phyloP scores from a whole-genome alignment of 2,797 vertebrate genomes.

The Myotis vivesi region DNA sequence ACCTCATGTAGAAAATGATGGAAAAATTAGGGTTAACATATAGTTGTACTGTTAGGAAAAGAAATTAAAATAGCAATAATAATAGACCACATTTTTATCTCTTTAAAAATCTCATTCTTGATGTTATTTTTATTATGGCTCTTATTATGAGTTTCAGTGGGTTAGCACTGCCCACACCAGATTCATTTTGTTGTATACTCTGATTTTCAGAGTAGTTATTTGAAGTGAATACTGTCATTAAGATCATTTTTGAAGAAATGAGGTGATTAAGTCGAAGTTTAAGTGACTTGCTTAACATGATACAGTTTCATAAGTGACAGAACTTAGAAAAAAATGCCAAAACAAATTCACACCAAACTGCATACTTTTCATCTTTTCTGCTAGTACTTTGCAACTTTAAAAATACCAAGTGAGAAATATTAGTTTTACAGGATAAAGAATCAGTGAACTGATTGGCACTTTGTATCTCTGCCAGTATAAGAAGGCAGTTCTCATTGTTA shows the following conservation, averaged over 20 bases:
- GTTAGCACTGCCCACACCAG: neutral
- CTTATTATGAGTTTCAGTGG: neutral
- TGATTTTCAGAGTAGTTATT: neutral
- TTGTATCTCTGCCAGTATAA: neutral
- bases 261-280: neutral
- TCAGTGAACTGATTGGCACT: neutral
- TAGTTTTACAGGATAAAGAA: neutral
- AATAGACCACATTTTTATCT: neutral
- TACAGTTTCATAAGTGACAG: neutral
- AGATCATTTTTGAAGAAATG: neutral
- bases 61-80: constrained; percentile 4
- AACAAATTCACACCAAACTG: neutral
- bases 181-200: neutral
- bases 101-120: neutral
- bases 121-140: neutral
- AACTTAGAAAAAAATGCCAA: neutral
- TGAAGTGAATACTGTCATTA: neutral
- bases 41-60: neutral
- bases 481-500: neutral
- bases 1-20: constrained; percentile 3
- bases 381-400: neutral
- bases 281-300: neutral
- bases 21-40: neutral
- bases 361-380: neutral
- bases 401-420: neutral